Base-by-base conservation (phyloP, 2,113 vertebrate genomes). In the Amphiprion ocellaris region DNA sequence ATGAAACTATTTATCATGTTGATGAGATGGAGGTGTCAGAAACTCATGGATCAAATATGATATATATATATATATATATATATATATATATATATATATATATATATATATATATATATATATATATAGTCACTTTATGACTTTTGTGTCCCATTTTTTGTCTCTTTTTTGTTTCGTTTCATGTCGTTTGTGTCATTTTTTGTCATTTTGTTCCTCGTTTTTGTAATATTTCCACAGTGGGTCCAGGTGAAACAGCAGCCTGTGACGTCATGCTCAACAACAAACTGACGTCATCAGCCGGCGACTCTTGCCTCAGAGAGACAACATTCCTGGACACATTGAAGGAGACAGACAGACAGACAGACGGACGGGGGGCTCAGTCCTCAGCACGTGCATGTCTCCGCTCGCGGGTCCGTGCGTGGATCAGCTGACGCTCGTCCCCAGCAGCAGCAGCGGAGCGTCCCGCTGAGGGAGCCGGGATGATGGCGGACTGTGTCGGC, bases 401-500 rank as follows among this genome's bases (percentile, higher is more conserved):
- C 1, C 49, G 1, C 21, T 26, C 41, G 14, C 61, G 8, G 14
- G 9, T 16, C 64, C 0, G 63, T 33, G 53, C 37, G 79, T 19
- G 66, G 49, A 62, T 44, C 47, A 15, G 47, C 6, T 80, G 63
- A 24, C 71, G 60, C 21, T 33, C 77, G 78, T 24, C 75, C 60
- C 15, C 69, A 28, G 80, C 74, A 52, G 60, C 76, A 50, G 54
- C 69, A 1, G 46, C 41, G 12, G 41, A 37, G 39, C 23, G 49
- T 58, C 39, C 37, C 47, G 54, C 55, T 33, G 16, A 46, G 41
- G 5, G 55, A 41, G 21, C 50, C 77, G 44, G 69, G 65, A 73
- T 75, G 88, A 92, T 92, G 90, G 92, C 81, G 88, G 91, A 93
- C 69, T 82, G 87, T 37, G 74, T 86, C 3, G 89, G 90, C 61